These are phyloP conservation scores for Lepeophtheirus salmonis DNA, from an alignment of 1,140 invertebrate genomes.

Conservation along the genomic window DNA sequence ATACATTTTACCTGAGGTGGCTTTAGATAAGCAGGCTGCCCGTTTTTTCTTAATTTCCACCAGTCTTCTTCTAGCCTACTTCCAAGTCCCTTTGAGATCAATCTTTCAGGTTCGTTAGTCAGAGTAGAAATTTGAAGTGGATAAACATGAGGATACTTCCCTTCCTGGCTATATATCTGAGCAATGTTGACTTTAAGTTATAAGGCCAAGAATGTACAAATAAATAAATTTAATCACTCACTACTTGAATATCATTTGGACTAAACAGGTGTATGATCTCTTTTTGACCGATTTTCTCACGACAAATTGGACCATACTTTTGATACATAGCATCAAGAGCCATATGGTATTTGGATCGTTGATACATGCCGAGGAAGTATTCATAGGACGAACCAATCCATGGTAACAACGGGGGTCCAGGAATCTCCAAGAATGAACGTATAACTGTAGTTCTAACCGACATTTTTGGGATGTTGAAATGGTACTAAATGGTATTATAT, in stretches of 20 bases:
- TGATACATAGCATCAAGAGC: slow-evolving; percentile 22
- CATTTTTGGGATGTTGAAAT: too few species aligned
- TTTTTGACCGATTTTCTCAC: slow-evolving; percentile 24
- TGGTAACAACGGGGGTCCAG: slow-evolving; percentile 2
- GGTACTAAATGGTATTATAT: too few species aligned
- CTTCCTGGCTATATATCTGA: slow-evolving; percentile 25
- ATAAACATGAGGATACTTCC: slow-evolving; percentile 31
- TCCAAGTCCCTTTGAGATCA: slow-evolving; percentile 34
- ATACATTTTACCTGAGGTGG: background rate
- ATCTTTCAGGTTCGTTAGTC: slow-evolving; percentile 31
- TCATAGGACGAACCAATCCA: slow-evolving; percentile 2
- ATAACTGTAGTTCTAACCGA: background rate
- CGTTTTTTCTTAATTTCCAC: slow-evolving; percentile 26
- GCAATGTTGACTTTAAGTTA: too few species aligned
- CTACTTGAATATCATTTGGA: slow-evolving; percentile 29
- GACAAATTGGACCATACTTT: slow-evolving; percentile 24
- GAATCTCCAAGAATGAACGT: background rate
- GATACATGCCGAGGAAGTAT: slow-evolving; percentile 1
- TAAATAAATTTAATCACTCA: too few species aligned
- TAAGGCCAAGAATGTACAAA: too few species aligned
- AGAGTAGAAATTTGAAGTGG: slow-evolving; percentile 34
- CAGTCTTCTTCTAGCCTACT: slow-evolving; percentile 33
- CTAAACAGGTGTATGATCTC: slow-evolving; percentile 31
- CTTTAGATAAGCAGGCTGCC: background rate
- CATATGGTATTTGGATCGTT: slow-evolving; percentile 22